Percentiles rank a stretch among this genome's conserved stretches.
These are phyloP conservation scores for Girardia tigrina DNA, from an alignment of 2,888 invertebrate genomes.

Conservation along the genomic window DNA sequence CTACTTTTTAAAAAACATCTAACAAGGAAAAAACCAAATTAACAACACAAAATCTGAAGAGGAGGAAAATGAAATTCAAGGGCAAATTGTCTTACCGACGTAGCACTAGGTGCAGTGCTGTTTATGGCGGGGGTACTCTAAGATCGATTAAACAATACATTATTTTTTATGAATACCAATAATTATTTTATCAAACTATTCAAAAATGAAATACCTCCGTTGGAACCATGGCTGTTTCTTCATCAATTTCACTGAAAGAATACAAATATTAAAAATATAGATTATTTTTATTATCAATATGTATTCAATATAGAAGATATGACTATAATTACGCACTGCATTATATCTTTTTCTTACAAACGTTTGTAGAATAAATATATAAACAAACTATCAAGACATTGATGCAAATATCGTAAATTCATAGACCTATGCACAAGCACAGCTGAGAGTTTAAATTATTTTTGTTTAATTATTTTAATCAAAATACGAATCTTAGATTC, in stretches of 20 bases:
- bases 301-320: no score
- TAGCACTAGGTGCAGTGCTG: background rate
- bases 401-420: no score
- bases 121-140: background rate
- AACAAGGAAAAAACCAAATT: background rate
- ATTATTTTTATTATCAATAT: no score
- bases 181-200: conserved; percentile 1
- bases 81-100: background rate
- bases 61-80: background rate
- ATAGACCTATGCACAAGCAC: no score
- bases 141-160: background rate
- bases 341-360: no score
- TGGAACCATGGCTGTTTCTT: background rate
- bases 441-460: no score
- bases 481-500: no score
- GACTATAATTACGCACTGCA: no score
- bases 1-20: no score
- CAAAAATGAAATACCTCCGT: background rate
- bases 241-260: background rate
- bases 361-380: no score
- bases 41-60: background rate
- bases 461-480: no score
- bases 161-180: background rate
- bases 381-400: no score
- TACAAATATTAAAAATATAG: background rate